Evolutionary conservation across 2,888 invertebrate species (phyloP).

Genomic region (Nebria salina): DNA sequence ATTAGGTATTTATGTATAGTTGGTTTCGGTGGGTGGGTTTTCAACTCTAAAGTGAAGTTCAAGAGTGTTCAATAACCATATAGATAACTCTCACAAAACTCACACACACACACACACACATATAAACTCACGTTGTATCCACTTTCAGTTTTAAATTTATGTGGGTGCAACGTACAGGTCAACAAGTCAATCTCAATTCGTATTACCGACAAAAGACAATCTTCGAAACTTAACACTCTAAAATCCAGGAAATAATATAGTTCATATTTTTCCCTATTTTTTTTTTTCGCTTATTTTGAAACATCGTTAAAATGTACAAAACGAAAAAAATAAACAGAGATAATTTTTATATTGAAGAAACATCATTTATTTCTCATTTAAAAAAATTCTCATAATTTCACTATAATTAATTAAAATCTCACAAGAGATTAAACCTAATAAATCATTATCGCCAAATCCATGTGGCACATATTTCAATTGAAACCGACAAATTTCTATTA

Average conservation of each 20-base stretch:
- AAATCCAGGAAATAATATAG: neutral
- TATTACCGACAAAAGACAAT: neutral
- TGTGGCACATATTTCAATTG: neutral
- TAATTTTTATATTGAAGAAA: neutral
- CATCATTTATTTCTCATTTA: constrained; percentile 6
- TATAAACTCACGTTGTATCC: neutral
- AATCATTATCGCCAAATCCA: neutral
- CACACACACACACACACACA: neutral
- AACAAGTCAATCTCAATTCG: neutral
- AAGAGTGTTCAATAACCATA: neutral
- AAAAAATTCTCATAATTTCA: neutral
- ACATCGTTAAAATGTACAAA: no score
- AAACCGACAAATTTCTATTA: neutral
- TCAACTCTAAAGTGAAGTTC: neutral
- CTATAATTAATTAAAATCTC: neutral
- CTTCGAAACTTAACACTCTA: neutral
- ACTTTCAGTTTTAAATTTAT: neutral
- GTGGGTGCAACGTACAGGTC: neutral
- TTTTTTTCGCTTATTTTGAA: constrained; percentile 8
- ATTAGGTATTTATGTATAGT: neutral
- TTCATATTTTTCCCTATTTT: neutral
- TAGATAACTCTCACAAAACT: neutral
- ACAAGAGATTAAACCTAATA: neutral
- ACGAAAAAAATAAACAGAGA: neutral
- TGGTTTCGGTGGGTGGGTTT: neutral